phyloP scores from a whole-genome alignment of 2,113 vertebrate genomes.

The Hyperopisus bebe region DNA sequence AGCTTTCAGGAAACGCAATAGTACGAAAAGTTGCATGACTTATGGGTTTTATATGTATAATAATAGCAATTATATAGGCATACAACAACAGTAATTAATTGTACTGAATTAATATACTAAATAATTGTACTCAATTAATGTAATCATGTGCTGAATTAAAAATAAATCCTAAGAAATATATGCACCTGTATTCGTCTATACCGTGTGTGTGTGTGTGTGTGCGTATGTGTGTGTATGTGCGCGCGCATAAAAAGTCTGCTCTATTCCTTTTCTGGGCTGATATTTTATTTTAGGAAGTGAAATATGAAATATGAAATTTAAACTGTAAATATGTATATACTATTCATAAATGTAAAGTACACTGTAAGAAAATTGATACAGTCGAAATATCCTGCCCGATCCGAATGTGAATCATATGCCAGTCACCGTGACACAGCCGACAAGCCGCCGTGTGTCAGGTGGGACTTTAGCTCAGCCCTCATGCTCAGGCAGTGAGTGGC shows the following conservation, averaged over 20 bases:
- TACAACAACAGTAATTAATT: neutral
- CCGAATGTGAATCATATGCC: neutral
- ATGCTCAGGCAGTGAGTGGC: neutral
- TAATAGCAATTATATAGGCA: neutral
- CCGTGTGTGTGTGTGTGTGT: neutral
- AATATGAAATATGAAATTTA: neutral
- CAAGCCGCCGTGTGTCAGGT: neutral
- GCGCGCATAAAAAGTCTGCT: neutral
- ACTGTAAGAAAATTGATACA: neutral
- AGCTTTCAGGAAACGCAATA: constrained; percentile 36
- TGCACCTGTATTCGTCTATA: neutral
- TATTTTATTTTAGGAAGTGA: neutral
- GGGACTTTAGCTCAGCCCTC: neutral
- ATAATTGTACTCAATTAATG: neutral
- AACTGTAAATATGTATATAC: neutral
- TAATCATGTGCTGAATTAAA: neutral
- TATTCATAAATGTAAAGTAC: neutral
- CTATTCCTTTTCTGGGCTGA: neutral
- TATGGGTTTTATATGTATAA: neutral
- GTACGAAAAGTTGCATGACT: neutral
- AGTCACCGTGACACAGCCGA: neutral
- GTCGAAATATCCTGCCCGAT: neutral
- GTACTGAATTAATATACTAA: neutral
- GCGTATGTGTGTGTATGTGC: neutral
- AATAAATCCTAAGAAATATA: neutral